Evolutionary conservation across 2,888 invertebrate genomes (phyloP), one percentile per base, ranked within the genome.

Genomic region (Sepiola atlantica): DNA sequence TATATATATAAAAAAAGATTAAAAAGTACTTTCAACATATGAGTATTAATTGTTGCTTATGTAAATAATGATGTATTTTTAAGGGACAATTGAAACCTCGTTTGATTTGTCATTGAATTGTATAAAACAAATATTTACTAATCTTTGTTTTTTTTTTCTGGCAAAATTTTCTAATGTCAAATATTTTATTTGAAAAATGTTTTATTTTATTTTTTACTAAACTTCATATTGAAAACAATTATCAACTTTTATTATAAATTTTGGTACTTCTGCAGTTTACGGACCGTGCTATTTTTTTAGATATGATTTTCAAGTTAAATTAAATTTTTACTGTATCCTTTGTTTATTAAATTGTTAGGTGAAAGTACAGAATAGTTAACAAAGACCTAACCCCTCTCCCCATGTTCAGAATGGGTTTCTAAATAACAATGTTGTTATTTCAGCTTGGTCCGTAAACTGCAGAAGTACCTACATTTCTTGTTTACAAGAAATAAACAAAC

Each of bases 101-200:
- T 28, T 77, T 77, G 6, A 10, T 28, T 77, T 77, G 8, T 77
- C 28, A 28, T 77, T 28, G 12, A 28, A 77, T n/a, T 77, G 77
- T 77, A 77, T 77, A 77, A 77, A 77, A 77, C 77, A 77, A 77
- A 77, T 77, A n/a, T 77, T 77, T 77, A 77, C 77, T 77, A 77
- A 77, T 77, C 28, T 77, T 77, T 77, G 12, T 77, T n/a, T 3
- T 77, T n/a, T n/a, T 77, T 77, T 28, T n/a, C 28, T 28, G 4
- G 28, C 12, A 12, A 28, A 24, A 77, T 28, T 77, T 77, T 77
- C 45, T 45, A 45, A 45, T 77, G n/a, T 12, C 10, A 55, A 55
- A 55, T 61, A 24, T 61, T 61, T 61, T 61, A 61, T 61, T 61
- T 24, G 1, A 61, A 61, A 61, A 61, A 10, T 77, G 0, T 21